A percentile compares a stretch with the other conserved stretches of the same genome.
Conservation (phyloP, 2,797 vertebrate species). For the Cossypha dichroa region DNA sequence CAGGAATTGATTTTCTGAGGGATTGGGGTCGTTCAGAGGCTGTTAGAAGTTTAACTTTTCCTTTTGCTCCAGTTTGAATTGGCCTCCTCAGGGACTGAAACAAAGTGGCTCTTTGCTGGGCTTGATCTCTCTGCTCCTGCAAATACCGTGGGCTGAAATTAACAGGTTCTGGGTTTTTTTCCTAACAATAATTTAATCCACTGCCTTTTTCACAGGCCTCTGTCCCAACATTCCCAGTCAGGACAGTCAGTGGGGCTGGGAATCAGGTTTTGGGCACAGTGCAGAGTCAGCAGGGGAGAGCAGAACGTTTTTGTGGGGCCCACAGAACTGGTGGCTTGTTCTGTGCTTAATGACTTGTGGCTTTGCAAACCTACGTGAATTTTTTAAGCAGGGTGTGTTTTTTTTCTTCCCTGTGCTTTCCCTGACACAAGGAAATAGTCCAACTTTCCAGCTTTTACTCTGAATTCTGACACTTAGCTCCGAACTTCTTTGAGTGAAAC, state of each 20-base stretch:
- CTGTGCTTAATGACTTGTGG: slow-evolving; percentile 37
- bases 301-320: slow-evolving; percentile 14
- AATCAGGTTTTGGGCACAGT: background rate
- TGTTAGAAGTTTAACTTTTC: slow-evolving; percentile 13
- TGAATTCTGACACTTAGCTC: slow-evolving; percentile 48
- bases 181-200: background rate
- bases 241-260: background rate
- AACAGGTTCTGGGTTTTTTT: background rate
- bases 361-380: background rate
- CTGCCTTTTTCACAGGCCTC: background rate
- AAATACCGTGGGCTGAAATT: background rate
- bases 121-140: background rate
- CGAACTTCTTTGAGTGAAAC: slow-evolving; percentile 28
- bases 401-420: background rate
- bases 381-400: background rate
- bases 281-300: background rate
- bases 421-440: slow-evolving; percentile 33
- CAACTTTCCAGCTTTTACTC: slow-evolving; percentile 39
- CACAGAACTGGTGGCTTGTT: slow-evolving; percentile 18
- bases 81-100: background rate
- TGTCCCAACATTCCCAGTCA: background rate
- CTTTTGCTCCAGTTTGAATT: slow-evolving; percentile 12
- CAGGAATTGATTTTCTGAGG: slow-evolving; percentile 25
- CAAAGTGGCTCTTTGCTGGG: slow-evolving; percentile 43
- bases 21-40: background rate